Evolutionary conservation across 2,113 vertebrate species (phyloP).

Genomic region (Tor tambroides): DNA sequence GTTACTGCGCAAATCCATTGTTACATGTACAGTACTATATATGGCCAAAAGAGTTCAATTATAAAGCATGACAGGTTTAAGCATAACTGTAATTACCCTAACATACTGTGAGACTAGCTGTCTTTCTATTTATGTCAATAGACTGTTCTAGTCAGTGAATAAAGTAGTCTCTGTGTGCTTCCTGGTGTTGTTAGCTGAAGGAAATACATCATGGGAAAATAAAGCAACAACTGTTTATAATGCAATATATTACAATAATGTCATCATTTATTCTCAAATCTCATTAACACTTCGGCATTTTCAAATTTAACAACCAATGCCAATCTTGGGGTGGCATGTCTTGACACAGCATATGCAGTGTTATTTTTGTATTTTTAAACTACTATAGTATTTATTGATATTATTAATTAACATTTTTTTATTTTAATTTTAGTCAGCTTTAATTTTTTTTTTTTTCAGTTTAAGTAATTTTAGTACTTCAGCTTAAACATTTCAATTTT

Average conservation of each 20-base stretch:
- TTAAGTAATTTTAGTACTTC: neutral
- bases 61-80: neutral
- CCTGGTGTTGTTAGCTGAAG: neutral
- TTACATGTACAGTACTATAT: neutral
- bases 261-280: neutral
- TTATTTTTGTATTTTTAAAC: neutral
- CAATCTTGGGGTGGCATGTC: neutral
- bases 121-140: neutral
- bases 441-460: neutral
- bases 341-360: neutral
- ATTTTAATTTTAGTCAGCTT: neutral
- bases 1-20: too few relatives aligned
- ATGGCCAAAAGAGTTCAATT: neutral
- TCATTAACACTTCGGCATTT: neutral
- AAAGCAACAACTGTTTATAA: neutral
- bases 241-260: too few relatives aligned
- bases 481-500: too few relatives aligned
- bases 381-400: neutral
- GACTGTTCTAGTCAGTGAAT: neutral
- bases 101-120: neutral
- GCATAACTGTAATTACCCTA: neutral
- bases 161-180: neutral
- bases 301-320: neutral
- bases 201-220: neutral
- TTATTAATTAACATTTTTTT: neutral